Conservation (phyloP, 2,888 invertebrate species). For the Heteromurus nitidus region DNA sequence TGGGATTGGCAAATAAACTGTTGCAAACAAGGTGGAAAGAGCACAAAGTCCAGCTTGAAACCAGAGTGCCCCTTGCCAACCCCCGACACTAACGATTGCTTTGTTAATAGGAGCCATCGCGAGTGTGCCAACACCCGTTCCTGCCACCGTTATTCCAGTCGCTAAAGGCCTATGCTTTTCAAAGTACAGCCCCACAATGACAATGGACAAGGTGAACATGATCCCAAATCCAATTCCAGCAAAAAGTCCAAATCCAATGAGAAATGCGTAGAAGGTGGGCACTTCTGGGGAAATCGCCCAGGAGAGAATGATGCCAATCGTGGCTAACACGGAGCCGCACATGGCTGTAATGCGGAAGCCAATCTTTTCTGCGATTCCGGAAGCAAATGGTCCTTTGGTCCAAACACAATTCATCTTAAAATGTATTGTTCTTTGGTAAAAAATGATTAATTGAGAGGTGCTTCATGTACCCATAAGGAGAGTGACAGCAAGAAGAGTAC, state of each 20-base stretch:
- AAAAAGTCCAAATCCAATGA: constrained; percentile 65
- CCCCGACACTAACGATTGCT: constrained; percentile 74
- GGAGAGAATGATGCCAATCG: constrained; percentile 83
- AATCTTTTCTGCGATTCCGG: constrained; percentile 93
- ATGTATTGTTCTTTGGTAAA: too few species aligned
- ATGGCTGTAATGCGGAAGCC: constrained; percentile 93
- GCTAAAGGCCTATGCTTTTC: constrained; percentile 96
- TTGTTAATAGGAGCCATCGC: constrained; percentile 84
- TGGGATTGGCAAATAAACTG: constrained; percentile 87
- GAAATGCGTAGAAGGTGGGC: constrained; percentile 59
- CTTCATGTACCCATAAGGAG: constrained; percentile 83
- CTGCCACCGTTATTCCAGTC: constrained; percentile 96
- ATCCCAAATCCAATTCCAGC: constrained; percentile 90
- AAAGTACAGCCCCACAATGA: constrained; percentile 97
- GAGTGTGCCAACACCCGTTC: constrained; percentile 95
- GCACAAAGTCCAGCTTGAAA: constrained; percentile 85
- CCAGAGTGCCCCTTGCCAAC: constrained; percentile 86
- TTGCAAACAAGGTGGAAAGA: constrained; percentile 85
- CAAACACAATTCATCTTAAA: neutral
- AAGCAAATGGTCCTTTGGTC: constrained; percentile 88
- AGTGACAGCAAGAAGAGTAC: constrained; percentile 92
- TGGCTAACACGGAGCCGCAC: constrained; percentile 84
- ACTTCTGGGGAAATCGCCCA: constrained; percentile 75
- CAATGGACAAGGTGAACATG: constrained; percentile 95
- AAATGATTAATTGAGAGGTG: neutral